A percentile compares a stretch with the other conserved stretches of the same genome.
phyloP scores from a whole-genome alignment of 2,797 vertebrate species.

The Pseudochaenichthys georgianus region DNA sequence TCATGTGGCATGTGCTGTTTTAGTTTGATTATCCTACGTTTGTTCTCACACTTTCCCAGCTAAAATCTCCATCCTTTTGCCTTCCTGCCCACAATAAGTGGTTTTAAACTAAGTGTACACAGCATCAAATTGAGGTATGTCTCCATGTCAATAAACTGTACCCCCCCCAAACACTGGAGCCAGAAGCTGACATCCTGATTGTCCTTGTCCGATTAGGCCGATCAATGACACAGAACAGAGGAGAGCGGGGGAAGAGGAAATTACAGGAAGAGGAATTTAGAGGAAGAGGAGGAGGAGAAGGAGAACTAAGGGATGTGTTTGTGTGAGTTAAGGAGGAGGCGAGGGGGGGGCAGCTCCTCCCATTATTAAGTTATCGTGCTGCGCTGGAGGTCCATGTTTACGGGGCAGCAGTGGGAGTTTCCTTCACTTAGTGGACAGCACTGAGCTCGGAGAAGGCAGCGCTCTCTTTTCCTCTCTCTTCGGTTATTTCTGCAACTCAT shows the following conservation, averaged over 20 bases:
- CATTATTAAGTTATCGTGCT: conserved; percentile 86
- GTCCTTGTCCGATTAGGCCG: conserved; percentile 80
- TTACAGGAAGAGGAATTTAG: conserved; percentile 9
- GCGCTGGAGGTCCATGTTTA: conserved; percentile 85
- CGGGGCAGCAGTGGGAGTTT: conserved; percentile 76
- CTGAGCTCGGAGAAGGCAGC: conserved; percentile 79
- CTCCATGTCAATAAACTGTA: conserved; percentile 43
- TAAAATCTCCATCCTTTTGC: conserved; percentile 13
- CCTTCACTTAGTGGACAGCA: conserved; percentile 84
- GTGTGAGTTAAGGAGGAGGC: conserved; percentile 21
- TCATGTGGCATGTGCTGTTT: too few species aligned
- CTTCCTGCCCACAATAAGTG: conserved; percentile 27
- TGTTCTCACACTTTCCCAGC: not conserved
- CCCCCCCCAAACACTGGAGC: conserved; percentile 35
- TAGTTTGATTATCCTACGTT: not conserved
- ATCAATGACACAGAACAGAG: conserved; percentile 82
- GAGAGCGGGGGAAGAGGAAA: conserved; percentile 26
- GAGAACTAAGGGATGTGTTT: conserved; percentile 44
- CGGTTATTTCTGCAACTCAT: conserved; percentile 72
- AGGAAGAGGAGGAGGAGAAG: conserved; percentile 55
- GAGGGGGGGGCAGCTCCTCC: conserved; percentile 71
- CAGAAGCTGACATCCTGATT: conserved; percentile 76
- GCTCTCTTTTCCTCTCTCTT: conserved; percentile 58
- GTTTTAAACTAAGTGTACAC: conserved; percentile 50
- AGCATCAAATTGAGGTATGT: conserved; percentile 68